These are phyloP conservation scores for Habropoda laboriosa DNA, from an alignment of 1,140 invertebrate species.

Conservation along the genomic window DNA sequence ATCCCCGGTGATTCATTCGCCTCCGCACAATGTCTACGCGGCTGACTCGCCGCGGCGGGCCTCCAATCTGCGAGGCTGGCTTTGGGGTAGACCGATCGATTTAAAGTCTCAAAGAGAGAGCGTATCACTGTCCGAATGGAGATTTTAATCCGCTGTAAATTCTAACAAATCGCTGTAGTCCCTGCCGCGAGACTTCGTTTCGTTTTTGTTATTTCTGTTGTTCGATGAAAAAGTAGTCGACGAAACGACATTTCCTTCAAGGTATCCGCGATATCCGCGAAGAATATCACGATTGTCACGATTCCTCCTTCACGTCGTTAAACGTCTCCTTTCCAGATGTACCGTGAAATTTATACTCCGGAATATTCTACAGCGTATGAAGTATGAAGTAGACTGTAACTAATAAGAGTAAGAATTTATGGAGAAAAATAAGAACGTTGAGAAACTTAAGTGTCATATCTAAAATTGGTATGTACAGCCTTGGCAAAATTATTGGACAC, in stretches of 20 bases:
- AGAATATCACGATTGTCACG: too few relatives aligned
- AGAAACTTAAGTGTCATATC: too few relatives aligned
- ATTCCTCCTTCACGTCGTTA: too few relatives aligned
- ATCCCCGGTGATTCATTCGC: conserved; percentile 71
- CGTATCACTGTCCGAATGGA: conserved; percentile 3
- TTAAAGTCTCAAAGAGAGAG: conserved; percentile 8
- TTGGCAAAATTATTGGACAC: too few relatives aligned
- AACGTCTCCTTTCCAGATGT: too few relatives aligned
- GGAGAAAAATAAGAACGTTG: too few relatives aligned
- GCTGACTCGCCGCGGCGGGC: neutral
- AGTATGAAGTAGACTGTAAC: too few relatives aligned
- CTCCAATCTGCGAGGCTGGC: conserved; percentile 11
- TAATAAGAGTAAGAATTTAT: too few relatives aligned
- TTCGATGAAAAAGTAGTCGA: neutral
- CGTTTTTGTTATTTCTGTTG: neutral
- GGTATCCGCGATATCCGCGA: too few relatives aligned
- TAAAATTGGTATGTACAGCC: too few relatives aligned
- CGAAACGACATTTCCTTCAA: neutral
- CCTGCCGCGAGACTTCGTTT: neutral
- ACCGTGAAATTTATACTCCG: too few relatives aligned
- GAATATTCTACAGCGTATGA: too few relatives aligned
- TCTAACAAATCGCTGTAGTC: conserved; percentile 4
- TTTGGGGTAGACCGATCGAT: conserved; percentile 14
- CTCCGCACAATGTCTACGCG: conserved; percentile 53
- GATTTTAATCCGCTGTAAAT: conserved; percentile 20